phyloP scores from a whole-genome alignment of 2,797 vertebrate species.

The Microctenopoma steveboyesi region DNA sequence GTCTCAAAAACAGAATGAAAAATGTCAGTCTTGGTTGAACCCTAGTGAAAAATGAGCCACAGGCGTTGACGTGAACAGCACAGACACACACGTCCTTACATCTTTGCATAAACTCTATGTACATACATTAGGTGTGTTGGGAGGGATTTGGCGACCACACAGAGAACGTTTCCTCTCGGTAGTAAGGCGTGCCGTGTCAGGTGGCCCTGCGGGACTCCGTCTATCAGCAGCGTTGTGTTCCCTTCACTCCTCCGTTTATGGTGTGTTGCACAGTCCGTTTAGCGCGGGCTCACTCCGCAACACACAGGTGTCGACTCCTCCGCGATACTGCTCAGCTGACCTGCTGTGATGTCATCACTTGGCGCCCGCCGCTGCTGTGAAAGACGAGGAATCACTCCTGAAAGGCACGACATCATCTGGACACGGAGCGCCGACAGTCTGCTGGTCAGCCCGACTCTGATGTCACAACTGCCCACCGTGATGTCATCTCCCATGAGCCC shows the following conservation, averaged over 20 bases:
- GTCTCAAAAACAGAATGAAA: conserved; percentile 51
- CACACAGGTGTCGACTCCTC: not conserved
- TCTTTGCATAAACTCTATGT: conserved; percentile 64
- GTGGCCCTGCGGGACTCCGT: conserved; percentile 53
- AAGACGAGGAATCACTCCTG: conserved; percentile 21
- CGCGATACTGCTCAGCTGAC: conserved; percentile 5
- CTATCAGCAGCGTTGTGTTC: conserved; percentile 28
- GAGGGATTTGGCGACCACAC: conserved; percentile 65
- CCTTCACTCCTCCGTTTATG: not conserved
- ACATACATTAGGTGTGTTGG: conserved; percentile 56
- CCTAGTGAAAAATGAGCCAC: conserved; percentile 42
- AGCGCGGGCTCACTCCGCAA: not conserved
- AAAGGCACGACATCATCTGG: conserved; percentile 57
- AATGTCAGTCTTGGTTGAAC: conserved; percentile 45
- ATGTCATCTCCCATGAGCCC: not conserved
- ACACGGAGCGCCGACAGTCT: conserved; percentile 8
- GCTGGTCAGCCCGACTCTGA: conserved; percentile 24
- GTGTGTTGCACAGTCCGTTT: not conserved
- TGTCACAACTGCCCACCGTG: conserved; percentile 26
- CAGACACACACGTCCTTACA: conserved; percentile 29
- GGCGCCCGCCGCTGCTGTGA: conserved; percentile 5
- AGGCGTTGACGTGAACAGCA: conserved; percentile 20
- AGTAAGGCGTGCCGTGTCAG: conserved; percentile 58
- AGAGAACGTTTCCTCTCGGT: conserved; percentile 24
- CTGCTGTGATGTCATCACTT: conserved; percentile 60